phyloP scores from a whole-genome alignment of 2,113 vertebrate genomes.

The Kryptolebias marmoratus region DNA sequence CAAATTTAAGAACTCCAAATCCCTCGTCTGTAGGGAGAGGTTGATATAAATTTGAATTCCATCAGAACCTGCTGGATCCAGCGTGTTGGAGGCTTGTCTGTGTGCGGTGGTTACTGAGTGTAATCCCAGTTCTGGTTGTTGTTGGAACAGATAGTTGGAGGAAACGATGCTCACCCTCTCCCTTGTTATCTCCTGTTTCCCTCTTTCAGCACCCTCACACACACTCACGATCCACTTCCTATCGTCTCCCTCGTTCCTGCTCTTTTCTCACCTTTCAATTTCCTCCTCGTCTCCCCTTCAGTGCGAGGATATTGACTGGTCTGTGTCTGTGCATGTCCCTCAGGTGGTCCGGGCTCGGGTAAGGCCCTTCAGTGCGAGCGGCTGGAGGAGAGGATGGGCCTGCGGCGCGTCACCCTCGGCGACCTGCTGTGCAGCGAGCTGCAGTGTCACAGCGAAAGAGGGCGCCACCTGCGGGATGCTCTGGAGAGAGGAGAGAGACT shows the following conservation, averaged over 20 bases:
- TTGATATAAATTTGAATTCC: no score
- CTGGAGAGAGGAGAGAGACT: constrained; percentile 85
- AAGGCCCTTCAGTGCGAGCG: constrained; percentile 89
- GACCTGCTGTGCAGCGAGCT: constrained; percentile 86
- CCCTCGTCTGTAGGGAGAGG: no score
- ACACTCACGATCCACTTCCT: background rate
- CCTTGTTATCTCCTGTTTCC: no score
- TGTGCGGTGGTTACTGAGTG: no score
- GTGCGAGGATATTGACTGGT: background rate
- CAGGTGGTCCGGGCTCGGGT: constrained; percentile 93
- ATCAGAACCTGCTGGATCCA: no score
- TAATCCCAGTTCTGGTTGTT: no score
- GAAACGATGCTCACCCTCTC: no score
- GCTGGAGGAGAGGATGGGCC: constrained; percentile 86
- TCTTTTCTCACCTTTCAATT: constrained; percentile 8
- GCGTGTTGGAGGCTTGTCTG: no score
- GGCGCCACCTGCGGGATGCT: constrained; percentile 84
- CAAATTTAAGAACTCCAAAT: no score
- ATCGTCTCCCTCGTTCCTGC: background rate
- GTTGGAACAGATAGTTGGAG: no score
- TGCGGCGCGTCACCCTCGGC: constrained; percentile 80
- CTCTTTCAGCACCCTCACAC: background rate
- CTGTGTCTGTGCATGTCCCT: constrained; percentile 28
- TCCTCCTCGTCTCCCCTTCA: background rate
- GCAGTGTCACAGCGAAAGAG: constrained; percentile 83